Percentiles rank a stretch among this genome's conserved stretches.
phyloP scores from a whole-genome alignment of 2,888 invertebrate genomes.

The Quadriops clusia region DNA sequence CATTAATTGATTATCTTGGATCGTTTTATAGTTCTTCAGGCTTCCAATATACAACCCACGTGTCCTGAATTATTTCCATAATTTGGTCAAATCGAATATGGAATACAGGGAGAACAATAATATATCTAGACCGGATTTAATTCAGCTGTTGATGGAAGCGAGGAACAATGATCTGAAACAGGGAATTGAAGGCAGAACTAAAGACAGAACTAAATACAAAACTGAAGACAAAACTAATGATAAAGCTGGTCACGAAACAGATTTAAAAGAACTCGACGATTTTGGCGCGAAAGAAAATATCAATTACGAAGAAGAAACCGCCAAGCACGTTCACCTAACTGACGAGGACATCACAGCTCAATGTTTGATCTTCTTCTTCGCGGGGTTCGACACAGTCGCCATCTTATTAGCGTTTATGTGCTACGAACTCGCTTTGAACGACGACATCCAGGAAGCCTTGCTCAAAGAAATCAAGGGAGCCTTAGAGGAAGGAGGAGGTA shows the following conservation, averaged over 20 bases:
- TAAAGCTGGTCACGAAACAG: slow-evolving; percentile 11
- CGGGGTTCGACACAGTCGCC: slow-evolving; percentile 39
- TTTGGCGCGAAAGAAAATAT: slow-evolving; percentile 14
- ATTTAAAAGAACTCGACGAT: slow-evolving; percentile 11
- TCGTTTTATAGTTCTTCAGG: slow-evolving; percentile 12
- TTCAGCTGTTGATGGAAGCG: slow-evolving; percentile 44
- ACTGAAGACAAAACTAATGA: too few relatives aligned
- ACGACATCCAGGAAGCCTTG: slow-evolving; percentile 44
- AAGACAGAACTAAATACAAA: too few relatives aligned
- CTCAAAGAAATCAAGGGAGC: slow-evolving; percentile 34
- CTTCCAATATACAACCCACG: slow-evolving; percentile 11
- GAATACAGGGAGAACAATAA: slow-evolving; percentile 18
- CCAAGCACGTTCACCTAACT: slow-evolving; percentile 13
- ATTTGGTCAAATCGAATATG: slow-evolving; percentile 18
- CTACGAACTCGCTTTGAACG: slow-evolving; percentile 46
- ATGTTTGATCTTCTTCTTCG: slow-evolving; percentile 40
- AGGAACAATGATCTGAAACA: slow-evolving; percentile 24
- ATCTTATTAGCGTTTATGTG: slow-evolving; percentile 38
- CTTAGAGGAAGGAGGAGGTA: slow-evolving; percentile 21
- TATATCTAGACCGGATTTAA: slow-evolving; percentile 33
- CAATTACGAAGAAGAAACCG: slow-evolving; percentile 5
- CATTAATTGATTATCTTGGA: too few relatives aligned
- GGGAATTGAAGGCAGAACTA: slow-evolving; percentile 7
- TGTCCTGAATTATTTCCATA: slow-evolving; percentile 14
- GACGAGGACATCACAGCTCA: slow-evolving; percentile 46